Percentiles rank a stretch among this genome's conserved stretches.
Evolutionary conservation across 2,113 vertebrate species (phyloP).

Genomic region (Merops nubicus): DNA sequence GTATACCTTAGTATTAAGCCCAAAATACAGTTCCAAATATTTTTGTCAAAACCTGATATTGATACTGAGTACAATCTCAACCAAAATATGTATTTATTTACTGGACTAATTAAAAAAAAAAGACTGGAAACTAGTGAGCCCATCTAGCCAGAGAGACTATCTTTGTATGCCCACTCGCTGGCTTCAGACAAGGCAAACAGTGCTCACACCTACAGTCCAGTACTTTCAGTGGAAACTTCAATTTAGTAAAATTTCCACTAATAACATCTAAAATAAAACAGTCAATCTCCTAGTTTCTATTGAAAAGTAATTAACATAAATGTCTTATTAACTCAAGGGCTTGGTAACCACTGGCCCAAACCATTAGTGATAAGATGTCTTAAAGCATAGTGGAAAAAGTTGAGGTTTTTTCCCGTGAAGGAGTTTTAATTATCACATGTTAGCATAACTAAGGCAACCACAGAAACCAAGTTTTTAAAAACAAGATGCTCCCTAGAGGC

Average conservation of each 20-base stretch:
- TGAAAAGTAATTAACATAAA: background rate
- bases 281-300: background rate
- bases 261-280: background rate
- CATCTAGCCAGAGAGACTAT: background rate
- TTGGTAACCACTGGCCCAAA: background rate
- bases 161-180: background rate
- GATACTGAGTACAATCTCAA: background rate
- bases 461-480: constrained; percentile 7
- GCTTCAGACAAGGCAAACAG: background rate
- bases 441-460: constrained; percentile 20
- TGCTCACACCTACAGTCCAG: background rate
- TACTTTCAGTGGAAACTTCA: background rate
- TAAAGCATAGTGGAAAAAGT: background rate
- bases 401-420: background rate
- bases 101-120: too few relatives aligned
- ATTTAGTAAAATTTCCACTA: background rate
- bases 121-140: background rate
- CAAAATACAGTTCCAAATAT: background rate
- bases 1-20: background rate
- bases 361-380: background rate
- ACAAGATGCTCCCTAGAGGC: background rate
- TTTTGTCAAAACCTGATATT: background rate
- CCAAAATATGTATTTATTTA: background rate
- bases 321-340: background rate
- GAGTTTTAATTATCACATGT: constrained; percentile 14